Evolutionary conservation across 2,113 vertebrate genomes (phyloP), one percentile per base, ranked within the genome.

Genomic region (Catharus bicknelli): DNA sequence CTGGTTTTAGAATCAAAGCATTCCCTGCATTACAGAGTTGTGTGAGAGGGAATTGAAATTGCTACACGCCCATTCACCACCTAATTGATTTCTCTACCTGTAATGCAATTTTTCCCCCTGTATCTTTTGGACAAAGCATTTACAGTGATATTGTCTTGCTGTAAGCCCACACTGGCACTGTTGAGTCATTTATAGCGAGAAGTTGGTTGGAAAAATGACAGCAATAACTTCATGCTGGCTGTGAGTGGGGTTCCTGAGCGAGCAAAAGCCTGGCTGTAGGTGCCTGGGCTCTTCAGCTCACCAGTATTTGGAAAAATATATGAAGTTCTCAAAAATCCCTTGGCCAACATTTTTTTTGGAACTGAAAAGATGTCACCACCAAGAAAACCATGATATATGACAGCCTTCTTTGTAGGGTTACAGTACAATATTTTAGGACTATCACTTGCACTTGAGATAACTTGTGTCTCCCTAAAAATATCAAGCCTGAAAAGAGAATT

Each of bases 1-100:
- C 82, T 96, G 88, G 69, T 53, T 97, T 96, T 94, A 94, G 93
- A 97, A 96, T 96, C 94, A 96, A 91, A 89, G 78, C 93, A 83
- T 85, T 96, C 96, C 94, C 93, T 96, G 70, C 87, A 94, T 96
- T 97, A 85, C 16, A 30, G 91, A 94, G 93, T 93, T 91, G 74
- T 92, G 84, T 11, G 67, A 38, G 91, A 91, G 86, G 95, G 96
- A 97, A 96, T 86, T 97, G 96, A 96, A 97, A 97, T 97, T 97
- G 97, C 96, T 95, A 96, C 96, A 97, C 27, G 34, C 90, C 94
- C 64, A 5, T 95, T 96, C 93, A 88, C 75, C 85, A 94, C 91
- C 94, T 97, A 97, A 98, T 98, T 97, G 97, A 97, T 96, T 97
- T 97, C 91, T 97, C 95, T 88, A 95, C 95, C 92, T 94, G 84